These are phyloP conservation scores for silkworm (Bombyx mori) DNA, from an alignment of 1,140 invertebrate genomes.

Conservation along the genomic window ASM3026992v2 NC_085117.1:14667501-14668000, in stretches of 20 bases:
- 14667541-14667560: no score
- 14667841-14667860: constrained; percentile 87
- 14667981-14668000: no score
- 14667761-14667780: constrained; percentile 84
- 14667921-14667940: no score
- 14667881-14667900: constrained; percentile 88
- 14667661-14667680: constrained; percentile 80
- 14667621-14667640: not conserved
- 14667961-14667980: no score
- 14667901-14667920: no score
- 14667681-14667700: constrained; percentile 87
- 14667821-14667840: constrained; percentile 88
- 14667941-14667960: no score
- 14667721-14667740: constrained; percentile 91
- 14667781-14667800: constrained; percentile 92
- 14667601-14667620: not conserved
- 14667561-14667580: no score
- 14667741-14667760: constrained; percentile 88
- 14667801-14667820: constrained; percentile 84
- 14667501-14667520: not conserved
- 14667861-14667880: constrained; percentile 81
- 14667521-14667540: no score
- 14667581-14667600: no score
- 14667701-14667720: constrained; percentile 83
- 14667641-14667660: constrained; percentile 39